Evolutionary conservation across 2,888 invertebrate species (phyloP), one percentile per base, ranked within the genome.

Genomic region (Chrysomela aeneicollis): DNA sequence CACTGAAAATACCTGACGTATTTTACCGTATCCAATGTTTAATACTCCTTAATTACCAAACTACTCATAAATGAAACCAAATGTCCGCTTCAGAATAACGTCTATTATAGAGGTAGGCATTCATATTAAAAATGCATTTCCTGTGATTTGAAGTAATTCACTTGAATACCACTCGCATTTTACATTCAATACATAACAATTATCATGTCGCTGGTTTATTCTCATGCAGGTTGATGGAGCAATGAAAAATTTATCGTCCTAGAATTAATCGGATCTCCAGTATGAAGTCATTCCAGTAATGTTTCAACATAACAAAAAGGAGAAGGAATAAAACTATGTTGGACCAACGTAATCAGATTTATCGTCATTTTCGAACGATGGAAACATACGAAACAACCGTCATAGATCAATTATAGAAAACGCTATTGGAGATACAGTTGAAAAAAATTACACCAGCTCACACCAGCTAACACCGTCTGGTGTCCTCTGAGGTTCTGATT

Each of bases 111-210:
- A 19, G 15, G 58, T 47, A 21, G 15, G 9, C 42, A 53, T 63
- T 63, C 54, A 42, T 10, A 50, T 59, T 55, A 63, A 63, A 63
- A 63, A 63, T 59, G 51, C 15, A 59, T 54, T 63, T 63, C 63
- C 58, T 37, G 58, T 63, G 52, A 46, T 52, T 59, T 12, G 42
- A 55, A 35, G 26, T 55, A 55, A 55, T 55, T 55, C 55, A 21
- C 21, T 21, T 15, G 52, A 58, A 63, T 63, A 52, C 52, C 54
- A 53, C 63, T 53, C 58, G 19, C 49, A 59, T 63, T 53, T 49
- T 59, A 51, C 46, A 58, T 63, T 63, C 50, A 18, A 52, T 19
- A 57, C 52, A 63, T 57, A 57, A 62, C 57, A 62, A 62, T 52
- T 63, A 47, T 63, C 37, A 63, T 59, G 51, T 59, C 30, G 37